Percentiles rank a stretch among this genome's conserved stretches.
Evolutionary conservation across 2,113 vertebrate species (phyloP).

Genomic region (Chloropsis hardwickii): DNA sequence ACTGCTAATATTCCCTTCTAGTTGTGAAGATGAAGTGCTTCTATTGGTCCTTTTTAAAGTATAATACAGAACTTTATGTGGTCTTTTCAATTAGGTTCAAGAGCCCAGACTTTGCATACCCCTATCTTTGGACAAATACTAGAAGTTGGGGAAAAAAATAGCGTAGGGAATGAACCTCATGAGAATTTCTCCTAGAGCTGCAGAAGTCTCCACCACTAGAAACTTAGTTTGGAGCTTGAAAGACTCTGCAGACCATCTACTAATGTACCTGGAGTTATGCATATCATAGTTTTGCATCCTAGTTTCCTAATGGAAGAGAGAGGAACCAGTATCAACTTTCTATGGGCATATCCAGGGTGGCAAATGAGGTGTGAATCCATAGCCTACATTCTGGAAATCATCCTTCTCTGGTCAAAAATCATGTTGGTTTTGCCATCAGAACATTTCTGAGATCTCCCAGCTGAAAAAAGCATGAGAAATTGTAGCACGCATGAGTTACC

Average conservation of each 20-base stretch:
- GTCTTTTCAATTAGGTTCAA: neutral
- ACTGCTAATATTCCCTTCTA: conserved; percentile 31
- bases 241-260: neutral
- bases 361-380: neutral
- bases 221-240: neutral
- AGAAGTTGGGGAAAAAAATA: neutral
- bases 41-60: neutral
- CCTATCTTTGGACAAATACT: neutral
- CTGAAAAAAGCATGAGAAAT: neutral
- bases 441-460: neutral
- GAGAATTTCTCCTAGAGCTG: neutral
- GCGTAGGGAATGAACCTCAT: neutral
- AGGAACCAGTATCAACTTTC: neutral
- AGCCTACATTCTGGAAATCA: neutral
- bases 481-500: neutral
- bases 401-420: neutral
- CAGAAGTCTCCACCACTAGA: neutral
- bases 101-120: neutral
- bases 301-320: neutral
- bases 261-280: neutral
- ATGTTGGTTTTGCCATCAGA: neutral
- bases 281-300: neutral
- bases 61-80: neutral
- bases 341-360: neutral
- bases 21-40: conserved; percentile 11